Evolutionary conservation across 1,140 invertebrate genomes (phyloP), one percentile per base, ranked within the genome.

Genomic region (Formica selysi): DNA sequence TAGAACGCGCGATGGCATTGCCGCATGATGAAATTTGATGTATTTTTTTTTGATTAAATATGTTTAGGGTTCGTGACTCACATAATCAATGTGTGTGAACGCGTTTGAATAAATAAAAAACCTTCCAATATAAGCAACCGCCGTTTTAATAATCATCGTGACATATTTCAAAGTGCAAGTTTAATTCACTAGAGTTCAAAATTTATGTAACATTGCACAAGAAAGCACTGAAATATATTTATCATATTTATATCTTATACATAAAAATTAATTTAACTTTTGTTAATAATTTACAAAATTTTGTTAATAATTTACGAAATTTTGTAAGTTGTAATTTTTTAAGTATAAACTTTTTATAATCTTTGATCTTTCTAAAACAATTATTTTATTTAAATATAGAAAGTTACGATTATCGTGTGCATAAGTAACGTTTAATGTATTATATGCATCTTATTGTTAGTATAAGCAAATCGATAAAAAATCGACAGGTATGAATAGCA

Each of bases 1-100:
- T 54, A 61, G 7, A 65, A 59, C 26, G 67, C 36, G 79, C 86
- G 74, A 80, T 73, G 86, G 44, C 76, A 83, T 83, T 86, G 65
- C 68, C 54, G 85, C 74, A 83, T 64, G 68, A 62, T 85, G 74
- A 87, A 89, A 87, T 86, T 85, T 87, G 81, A 88, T 85, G 88
- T 80, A 86, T 85, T 86, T 89, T 76, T 89, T 78, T 89, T 16
- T 73, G 86, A 79, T 86, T 74, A 85, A 74, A 29, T 51, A 76
- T 65, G 80, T 76, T 71, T 83, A 81, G 41, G 61, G 70, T 90
- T 68, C 78, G 79, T 83, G 79, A 89, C 81, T 87, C 87, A 85
- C 79, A 87, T 88, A 86, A 88, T 73, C 73, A 86, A 85, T 62
- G 32, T 32, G 32, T 32, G 32, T 32, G 73, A 54, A 74, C 16